Evolutionary conservation across 2,888 invertebrate genomes (phyloP), one percentile per base, ranked within the genome.

Genomic region (Anaspis maculata): DNA sequence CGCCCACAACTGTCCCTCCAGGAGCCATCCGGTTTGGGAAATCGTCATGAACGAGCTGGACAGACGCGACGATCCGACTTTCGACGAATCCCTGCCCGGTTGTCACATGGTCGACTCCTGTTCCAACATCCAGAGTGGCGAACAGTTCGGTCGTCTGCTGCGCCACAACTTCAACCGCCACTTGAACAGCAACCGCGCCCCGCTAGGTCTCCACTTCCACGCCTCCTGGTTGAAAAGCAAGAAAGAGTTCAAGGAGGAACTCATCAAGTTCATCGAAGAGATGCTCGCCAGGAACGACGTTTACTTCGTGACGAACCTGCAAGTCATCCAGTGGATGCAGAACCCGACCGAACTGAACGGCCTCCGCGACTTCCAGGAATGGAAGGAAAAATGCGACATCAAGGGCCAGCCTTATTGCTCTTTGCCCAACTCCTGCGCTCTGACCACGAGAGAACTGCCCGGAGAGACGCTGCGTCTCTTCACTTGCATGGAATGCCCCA

Each of bases 31-130:
- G 14, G 88, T 92, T 24, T 92, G 92, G 92, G 92, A 92, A 69
- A 91, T 92, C 80, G 91, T 91, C 30, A 89, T 92, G 88, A 92
- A 92, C 61, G 92, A 92, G 63, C 68, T 92, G 50, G 91, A 92
- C 67, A 79, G 91, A 64, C 78, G 92, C 65, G 91, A 92, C 62
- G 91, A 92, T 58, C 91, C 91, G 3, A 86, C 86, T 3, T 91
- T 91, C 62, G 92, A 92, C 57, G 92, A 92, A 65, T 87, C 87
- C 3, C 72, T 92, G 35, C 90, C 91, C 21, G 89, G 91, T 76
- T 91, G 91, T 67, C 90, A 91, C 66, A 89, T 91, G 74, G 90
- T 92, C 0, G 91, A 91, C 62, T 90, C 90, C 15, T 92, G 92
- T 68, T 89, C 90, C 15, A 92, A 91, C 70, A 83, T 92, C 48